Conservation (phyloP, 1,140 invertebrate species). For the Diachasmimorpha longicaudata region DNA sequence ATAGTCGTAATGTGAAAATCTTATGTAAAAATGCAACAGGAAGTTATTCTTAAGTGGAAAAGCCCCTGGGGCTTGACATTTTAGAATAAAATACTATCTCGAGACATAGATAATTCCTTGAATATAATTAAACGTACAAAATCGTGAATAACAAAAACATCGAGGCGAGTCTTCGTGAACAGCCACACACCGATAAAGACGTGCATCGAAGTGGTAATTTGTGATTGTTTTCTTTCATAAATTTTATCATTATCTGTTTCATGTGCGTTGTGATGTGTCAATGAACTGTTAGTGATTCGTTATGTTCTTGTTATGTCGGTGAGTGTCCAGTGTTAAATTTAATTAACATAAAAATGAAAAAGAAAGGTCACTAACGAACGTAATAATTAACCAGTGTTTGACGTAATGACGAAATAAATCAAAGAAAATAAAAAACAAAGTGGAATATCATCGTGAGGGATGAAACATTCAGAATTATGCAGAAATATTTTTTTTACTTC, state of each 20-base stretch:
- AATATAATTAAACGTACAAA: slow-evolving; percentile 16
- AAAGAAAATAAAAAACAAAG: too few relatives aligned
- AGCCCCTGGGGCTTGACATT: background rate
- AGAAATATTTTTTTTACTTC: too few relatives aligned
- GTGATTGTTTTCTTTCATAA: slow-evolving; percentile 1
- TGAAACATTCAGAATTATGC: too few relatives aligned
- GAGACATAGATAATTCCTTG: slow-evolving; percentile 16
- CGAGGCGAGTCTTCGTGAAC: slow-evolving; percentile 32
- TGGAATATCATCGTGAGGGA: too few relatives aligned
- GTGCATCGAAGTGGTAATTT: slow-evolving; percentile 31
- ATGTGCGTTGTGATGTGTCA: background rate
- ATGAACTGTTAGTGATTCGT: background rate
- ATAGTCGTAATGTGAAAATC: background rate
- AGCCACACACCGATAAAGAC: slow-evolving; percentile 36
- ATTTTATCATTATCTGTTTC: background rate
- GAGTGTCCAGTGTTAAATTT: background rate
- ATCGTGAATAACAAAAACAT: slow-evolving; percentile 24
- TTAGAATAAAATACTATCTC: background rate
- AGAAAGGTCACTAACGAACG: background rate
- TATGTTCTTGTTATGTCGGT: background rate
- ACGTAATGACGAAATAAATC: background rate
- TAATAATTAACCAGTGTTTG: background rate
- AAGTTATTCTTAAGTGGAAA: background rate
- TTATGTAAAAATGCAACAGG: background rate
- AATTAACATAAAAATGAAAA: background rate